Base-by-base conservation (phyloP, 2,888 invertebrate genomes). In the Rhyacophila evoluta region DNA sequence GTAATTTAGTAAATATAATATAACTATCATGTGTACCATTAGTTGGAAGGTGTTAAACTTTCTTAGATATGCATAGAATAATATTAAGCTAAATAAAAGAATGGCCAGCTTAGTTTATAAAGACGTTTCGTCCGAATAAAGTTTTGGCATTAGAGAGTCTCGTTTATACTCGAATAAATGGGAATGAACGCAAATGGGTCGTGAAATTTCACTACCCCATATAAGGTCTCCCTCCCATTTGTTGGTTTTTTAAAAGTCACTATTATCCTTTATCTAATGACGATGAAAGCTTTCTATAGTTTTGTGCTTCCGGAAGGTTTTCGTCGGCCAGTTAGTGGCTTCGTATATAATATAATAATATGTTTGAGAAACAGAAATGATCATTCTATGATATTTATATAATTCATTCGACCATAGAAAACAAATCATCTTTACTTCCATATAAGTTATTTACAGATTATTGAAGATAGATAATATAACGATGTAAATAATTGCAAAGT, bases 191-290 rank as follows among this genome's bases (percentile, higher is more conserved):
- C 55, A 55, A 55, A 55, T 55, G 55, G 55, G 55, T 55, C 55
- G 55, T 55, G 55, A 55, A 55, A 55, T 55, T 55, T 55, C 55
- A 55, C 55, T 55, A 8, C 55, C 25, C 10, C 55, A 55, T 55
- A 55, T 55, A 55, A 55, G 19, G 55, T 55, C 55, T 55, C 12
- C 25, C 55, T 55, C 2, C 25, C 55, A 55, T 55, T 55, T 55
- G 55, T 55, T 55, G 55, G 55, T 55, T 55, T 25, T 55, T 55
- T 55, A 55, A 55, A 55, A 55, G 55, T 55, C 55, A 55, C 55
- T 55, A 55, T 55, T 55, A 55, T 55, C 55, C 55, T 55, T 55
- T 55, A 55, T 55, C 55, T 55, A 55, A 55, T 55, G 55, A 55
- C 55, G 55, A 55, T 55, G 55, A 6, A 55, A 55, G 55, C 25